phyloP scores from a whole-genome alignment of 1,140 invertebrate genomes.

The Gryllus bimaculatus region DNA sequence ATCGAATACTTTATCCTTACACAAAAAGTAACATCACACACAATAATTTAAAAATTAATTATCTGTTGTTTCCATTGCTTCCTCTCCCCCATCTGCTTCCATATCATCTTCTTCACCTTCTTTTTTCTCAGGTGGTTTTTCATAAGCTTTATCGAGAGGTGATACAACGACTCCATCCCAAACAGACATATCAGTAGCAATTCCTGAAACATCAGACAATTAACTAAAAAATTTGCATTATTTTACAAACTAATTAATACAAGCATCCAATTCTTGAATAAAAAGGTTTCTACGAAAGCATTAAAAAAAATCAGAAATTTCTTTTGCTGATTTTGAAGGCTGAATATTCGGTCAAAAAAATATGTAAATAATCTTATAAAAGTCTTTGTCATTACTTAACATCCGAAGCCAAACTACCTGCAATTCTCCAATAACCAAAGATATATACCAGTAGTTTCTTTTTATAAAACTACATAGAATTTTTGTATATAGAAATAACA shows the following conservation, averaged over 20 bases:
- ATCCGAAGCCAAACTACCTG: no score
- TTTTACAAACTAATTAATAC: no score
- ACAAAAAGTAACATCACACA: neutral
- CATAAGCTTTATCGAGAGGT: constrained; percentile 83
- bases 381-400: neutral
- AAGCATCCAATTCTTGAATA: no score
- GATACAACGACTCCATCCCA: constrained; percentile 93
- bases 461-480: no score
- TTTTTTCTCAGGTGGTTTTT: constrained; percentile 52
- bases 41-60: constrained; percentile 12
- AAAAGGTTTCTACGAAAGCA: no score
- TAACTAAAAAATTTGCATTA: no score
- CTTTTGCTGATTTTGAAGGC: neutral
- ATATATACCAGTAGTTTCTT: no score
- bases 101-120: constrained; percentile 47
- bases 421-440: no score
- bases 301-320: neutral
- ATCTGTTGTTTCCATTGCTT: constrained; percentile 28
- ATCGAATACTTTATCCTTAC: neutral
- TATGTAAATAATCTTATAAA: neutral
- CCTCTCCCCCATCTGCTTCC: constrained; percentile 39
- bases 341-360: neutral
- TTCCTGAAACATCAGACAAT: constrained; percentile 27
- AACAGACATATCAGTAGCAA: constrained; percentile 78
- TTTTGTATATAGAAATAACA: no score